A percentile compares a stretch with the other conserved stretches of the same genome.
phyloP scores from a whole-genome alignment of 2,113 vertebrate genomes.

The Pseudopodoces humilis region DNA sequence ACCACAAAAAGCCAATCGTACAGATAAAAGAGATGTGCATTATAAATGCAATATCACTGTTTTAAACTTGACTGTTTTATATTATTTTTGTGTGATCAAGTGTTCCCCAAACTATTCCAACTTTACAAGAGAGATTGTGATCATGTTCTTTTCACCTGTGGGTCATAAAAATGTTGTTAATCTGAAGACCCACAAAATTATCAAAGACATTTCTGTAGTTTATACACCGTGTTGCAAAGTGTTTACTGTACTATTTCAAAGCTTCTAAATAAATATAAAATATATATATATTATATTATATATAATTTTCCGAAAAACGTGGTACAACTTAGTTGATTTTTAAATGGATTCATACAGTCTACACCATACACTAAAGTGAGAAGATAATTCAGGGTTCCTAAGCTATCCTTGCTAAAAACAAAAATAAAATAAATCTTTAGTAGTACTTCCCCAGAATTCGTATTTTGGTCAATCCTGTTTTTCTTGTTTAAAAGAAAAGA shows the following conservation, averaged over 20 bases:
- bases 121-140: constrained; percentile 89
- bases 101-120: constrained; percentile 87
- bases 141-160: constrained; percentile 83
- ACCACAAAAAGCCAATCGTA: constrained; percentile 94
- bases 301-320: constrained; percentile 88
- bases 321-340: constrained; percentile 85
- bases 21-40: constrained; percentile 92
- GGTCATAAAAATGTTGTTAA: constrained; percentile 81
- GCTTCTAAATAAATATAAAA: constrained; percentile 97
- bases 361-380: constrained; percentile 71
- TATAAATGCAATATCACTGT: constrained; percentile 97
- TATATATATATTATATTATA: constrained; percentile 90
- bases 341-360: constrained; percentile 78
- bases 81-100: constrained; percentile 94
- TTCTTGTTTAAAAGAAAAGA: constrained; percentile 42
- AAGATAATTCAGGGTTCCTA: constrained; percentile 83
- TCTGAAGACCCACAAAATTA: constrained; percentile 81
- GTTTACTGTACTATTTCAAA: constrained; percentile 99
- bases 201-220: constrained; percentile 94
- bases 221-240: constrained; percentile 98
- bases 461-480: constrained; percentile 74
- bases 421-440: constrained; percentile 65
- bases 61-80: constrained; percentile 99
- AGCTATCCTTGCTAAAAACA: constrained; percentile 71
- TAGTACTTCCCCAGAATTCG: constrained; percentile 70